Percentiles rank a stretch among this genome's conserved stretches.
Conservation (phyloP, 1,140 invertebrate genomes). For the Drosophila arawakana region DNA sequence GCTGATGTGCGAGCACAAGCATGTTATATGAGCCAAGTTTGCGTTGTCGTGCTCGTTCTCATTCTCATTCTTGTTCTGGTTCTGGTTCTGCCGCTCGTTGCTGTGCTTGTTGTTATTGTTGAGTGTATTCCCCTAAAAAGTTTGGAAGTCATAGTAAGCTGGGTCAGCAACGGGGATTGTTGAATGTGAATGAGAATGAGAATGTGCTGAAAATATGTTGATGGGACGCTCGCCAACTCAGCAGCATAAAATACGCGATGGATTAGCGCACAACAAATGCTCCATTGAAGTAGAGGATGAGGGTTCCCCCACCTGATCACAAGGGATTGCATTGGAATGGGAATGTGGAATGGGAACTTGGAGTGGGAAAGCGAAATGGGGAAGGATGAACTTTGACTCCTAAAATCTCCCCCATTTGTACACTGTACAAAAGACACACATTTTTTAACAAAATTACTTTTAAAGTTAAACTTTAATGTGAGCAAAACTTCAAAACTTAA, state of each 20-base stretch:
- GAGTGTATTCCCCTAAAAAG: slow-evolving; percentile 24
- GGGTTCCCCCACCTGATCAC: neutral
- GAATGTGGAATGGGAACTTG: neutral
- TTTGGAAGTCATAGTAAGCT: slow-evolving; percentile 55
- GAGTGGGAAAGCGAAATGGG: neutral
- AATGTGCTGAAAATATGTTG: slow-evolving; percentile 30
- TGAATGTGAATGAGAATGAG: slow-evolving; percentile 42
- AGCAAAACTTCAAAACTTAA: no score
- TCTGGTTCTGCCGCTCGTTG: neutral
- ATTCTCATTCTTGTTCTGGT: neutral
- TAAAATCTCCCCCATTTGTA: slow-evolving; percentile 6
- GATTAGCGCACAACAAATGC: slow-evolving; percentile 74
- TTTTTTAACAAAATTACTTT: no score
- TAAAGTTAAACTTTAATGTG: no score
- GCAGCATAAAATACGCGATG: slow-evolving; percentile 73
- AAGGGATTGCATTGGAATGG: neutral
- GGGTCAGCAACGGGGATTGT: slow-evolving; percentile 51
- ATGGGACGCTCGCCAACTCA: slow-evolving; percentile 62
- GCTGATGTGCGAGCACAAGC: slow-evolving; percentile 58
- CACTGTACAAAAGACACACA: no score
- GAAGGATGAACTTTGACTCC: neutral
- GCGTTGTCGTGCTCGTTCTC: neutral
- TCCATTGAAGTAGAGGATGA: neutral
- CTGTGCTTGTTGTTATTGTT: neutral
- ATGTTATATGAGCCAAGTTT: slow-evolving; percentile 53